Conservation (phyloP, 1,140 invertebrate species). For the Laupala kohalensis region DNA sequence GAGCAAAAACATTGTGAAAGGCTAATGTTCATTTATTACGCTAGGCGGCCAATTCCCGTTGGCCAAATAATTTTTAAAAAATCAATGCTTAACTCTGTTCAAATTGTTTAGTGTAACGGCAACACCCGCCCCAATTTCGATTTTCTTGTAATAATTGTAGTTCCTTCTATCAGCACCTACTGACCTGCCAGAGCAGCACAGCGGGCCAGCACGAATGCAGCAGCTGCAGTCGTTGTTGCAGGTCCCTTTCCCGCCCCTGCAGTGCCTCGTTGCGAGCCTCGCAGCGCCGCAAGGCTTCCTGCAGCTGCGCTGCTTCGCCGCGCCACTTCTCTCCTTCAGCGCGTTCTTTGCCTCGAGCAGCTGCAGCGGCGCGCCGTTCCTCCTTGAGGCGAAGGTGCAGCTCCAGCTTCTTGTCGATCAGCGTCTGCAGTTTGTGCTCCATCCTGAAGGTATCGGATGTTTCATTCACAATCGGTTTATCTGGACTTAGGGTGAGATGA, state of each 20-base stretch:
- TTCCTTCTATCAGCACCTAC: no score
- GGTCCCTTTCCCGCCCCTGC: constrained; percentile 39
- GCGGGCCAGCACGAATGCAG: constrained; percentile 49
- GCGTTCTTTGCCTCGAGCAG: not conserved
- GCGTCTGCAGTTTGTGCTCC: not conserved
- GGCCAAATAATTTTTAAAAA: no score
- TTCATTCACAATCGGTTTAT: no score
- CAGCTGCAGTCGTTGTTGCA: constrained; percentile 41
- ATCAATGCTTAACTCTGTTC: no score
- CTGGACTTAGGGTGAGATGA: no score
- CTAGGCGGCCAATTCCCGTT: no score
- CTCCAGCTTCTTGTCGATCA: not conserved
- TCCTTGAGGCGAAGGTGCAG: not conserved
- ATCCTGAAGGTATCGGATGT: no score
- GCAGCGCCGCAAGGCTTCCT: constrained; percentile 33
- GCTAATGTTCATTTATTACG: no score
- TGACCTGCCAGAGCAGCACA: constrained; percentile 45
- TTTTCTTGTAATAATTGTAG: no score
- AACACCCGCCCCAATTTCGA: no score
- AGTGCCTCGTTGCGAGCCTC: constrained; percentile 43
- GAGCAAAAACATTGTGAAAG: no score
- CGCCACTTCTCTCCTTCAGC: not conserved
- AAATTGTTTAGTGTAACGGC: no score
- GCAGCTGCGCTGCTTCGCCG: not conserved
- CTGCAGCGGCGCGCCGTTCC: not conserved